Evolutionary conservation across 2,888 invertebrate species (phyloP).

Genomic region (Strigamia transsilvanica): DNA sequence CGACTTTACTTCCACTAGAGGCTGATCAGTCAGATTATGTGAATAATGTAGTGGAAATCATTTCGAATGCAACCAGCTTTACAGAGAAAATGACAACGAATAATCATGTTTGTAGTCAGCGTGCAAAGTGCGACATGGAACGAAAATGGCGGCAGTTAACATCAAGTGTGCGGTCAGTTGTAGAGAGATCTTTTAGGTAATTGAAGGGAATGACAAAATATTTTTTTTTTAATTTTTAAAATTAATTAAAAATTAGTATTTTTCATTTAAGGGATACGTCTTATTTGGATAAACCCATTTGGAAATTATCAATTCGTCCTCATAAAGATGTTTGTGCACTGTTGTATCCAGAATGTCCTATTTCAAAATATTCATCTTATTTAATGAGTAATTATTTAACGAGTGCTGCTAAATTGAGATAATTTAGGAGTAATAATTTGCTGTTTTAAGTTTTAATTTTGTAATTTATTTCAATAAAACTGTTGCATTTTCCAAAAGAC

Average conservation of each 20-base stretch:
- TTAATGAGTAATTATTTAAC: not conserved
- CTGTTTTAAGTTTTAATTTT: not conserved
- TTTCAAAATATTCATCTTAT: constrained; percentile 7
- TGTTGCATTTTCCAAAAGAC: not conserved
- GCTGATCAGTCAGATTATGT: not conserved
- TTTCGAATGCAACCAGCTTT: not conserved
- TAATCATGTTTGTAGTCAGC: not conserved
- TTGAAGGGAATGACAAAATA: not conserved
- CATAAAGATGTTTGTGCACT: constrained; percentile 26
- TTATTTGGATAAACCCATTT: not conserved
- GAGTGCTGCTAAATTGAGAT: not conserved
- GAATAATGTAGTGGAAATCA: not conserved
- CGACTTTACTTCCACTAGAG: not conserved
- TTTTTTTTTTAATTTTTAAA: too few species aligned
- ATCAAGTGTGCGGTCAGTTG: not conserved
- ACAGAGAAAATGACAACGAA: not conserved
- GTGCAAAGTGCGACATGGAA: not conserved
- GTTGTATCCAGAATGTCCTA: not conserved
- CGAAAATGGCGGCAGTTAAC: constrained; percentile 4
- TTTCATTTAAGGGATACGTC: not conserved
- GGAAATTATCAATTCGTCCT: not conserved
- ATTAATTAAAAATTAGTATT: too few species aligned
- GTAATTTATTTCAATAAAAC: not conserved
- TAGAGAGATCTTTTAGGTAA: constrained; percentile 6
- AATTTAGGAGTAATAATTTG: not conserved